These are phyloP conservation scores for Zygogramma bicolorata DNA, from an alignment of 2,888 invertebrate species.

Conservation along the genomic window DNA sequence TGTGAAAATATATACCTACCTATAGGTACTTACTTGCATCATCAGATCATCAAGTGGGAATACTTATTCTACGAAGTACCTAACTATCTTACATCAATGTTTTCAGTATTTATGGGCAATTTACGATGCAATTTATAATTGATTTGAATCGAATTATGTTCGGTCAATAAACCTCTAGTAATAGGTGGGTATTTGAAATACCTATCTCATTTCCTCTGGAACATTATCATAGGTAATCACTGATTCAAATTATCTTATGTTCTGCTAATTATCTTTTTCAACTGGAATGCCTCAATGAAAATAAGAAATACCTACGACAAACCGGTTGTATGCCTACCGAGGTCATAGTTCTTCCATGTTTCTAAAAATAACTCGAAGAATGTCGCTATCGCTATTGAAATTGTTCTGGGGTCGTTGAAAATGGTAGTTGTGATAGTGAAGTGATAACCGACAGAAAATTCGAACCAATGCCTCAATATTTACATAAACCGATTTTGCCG, in stretches of 20 bases:
- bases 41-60: too few relatives aligned
- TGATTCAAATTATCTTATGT: background rate
- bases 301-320: slow-evolving; percentile 38
- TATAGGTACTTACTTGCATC: too few relatives aligned
- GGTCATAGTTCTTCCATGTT: slow-evolving; percentile 60
- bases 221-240: background rate
- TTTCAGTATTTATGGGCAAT: too few relatives aligned
- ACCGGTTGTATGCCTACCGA: slow-evolving; percentile 55
- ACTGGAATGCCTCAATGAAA: slow-evolving; percentile 16
- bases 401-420: slow-evolving; percentile 19
- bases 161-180: slow-evolving; percentile 14
- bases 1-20: too few relatives aligned
- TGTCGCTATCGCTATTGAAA: slow-evolving; percentile 29
- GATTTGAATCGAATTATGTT: background rate
- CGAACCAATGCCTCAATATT: slow-evolving; percentile 36
- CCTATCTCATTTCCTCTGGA: background rate
- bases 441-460: slow-evolving; percentile 27
- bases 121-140: background rate
- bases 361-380: slow-evolving; percentile 57
- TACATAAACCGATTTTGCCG: slow-evolving; percentile 44
- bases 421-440: slow-evolving; percentile 31
- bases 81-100: too few relatives aligned
- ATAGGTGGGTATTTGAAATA: background rate
- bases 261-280: slow-evolving; percentile 1
- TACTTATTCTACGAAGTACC: too few relatives aligned